Conservation (phyloP, 30 jellyfish, hydroid and myxozoan species). For the Aurelia aurita complex sp. Pacific region DNA sequence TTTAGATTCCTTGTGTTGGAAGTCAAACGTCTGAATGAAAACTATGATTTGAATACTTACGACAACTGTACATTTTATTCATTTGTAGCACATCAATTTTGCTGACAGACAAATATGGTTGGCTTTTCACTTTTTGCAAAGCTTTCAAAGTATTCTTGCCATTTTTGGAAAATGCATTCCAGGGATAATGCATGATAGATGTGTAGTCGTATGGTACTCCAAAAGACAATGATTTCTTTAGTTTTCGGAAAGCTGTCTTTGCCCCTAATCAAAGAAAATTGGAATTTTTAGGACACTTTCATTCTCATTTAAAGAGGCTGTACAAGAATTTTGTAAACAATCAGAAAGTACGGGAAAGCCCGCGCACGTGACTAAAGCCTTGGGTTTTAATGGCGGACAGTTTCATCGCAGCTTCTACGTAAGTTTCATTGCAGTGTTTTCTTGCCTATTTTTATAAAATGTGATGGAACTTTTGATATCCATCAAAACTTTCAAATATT, state of each 20-base stretch:
- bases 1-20: no score
- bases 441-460: no score
- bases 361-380: no score
- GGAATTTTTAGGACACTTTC: no score
- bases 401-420: no score
- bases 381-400: no score
- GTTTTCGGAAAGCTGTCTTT: constrained; percentile 80
- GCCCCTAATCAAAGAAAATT: constrained; percentile 39
- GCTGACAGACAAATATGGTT: constrained; percentile 78
- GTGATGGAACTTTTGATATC: no score
- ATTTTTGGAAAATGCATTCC: constrained; percentile 92
- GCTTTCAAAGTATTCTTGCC: constrained; percentile 84
- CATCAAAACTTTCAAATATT: no score
- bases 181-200: constrained; percentile 93
- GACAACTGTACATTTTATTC: constrained; percentile 76
- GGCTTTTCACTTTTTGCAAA: constrained; percentile 29
- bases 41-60: neutral
- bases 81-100: constrained; percentile 73
- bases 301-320: no score
- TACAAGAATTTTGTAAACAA: no score
- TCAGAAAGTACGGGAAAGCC: no score
- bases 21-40: neutral
- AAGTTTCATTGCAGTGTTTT: no score
- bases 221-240: constrained; percentile 66
- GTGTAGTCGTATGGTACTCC: constrained; percentile 88